Percentiles rank a stretch among this genome's conserved stretches.
Evolutionary conservation across 2,888 invertebrate genomes (phyloP).

Genomic region (Opisthograptis luteolata): DNA sequence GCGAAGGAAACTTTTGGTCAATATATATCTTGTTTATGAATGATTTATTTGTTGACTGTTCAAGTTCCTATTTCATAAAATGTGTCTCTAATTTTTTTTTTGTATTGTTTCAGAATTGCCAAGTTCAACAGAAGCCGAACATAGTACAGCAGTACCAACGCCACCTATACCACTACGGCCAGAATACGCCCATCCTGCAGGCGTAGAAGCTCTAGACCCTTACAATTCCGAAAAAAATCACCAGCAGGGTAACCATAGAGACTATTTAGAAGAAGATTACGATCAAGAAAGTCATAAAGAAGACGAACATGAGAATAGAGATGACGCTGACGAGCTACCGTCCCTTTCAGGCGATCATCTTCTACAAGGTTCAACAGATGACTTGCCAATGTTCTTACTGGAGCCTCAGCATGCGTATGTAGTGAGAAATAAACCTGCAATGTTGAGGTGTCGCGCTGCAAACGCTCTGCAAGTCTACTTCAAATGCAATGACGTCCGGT

Average conservation of each 20-base stretch:
- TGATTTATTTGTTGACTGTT: too few relatives aligned
- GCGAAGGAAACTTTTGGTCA: slow-evolving; percentile 17
- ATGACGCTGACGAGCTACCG: slow-evolving; percentile 78
- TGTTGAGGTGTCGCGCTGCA: slow-evolving; percentile 94
- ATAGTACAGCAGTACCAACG: slow-evolving; percentile 60
- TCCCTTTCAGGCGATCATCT: slow-evolving; percentile 78
- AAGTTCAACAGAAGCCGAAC: slow-evolving; percentile 68
- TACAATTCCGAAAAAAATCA: slow-evolving; percentile 76
- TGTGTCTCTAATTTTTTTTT: slow-evolving; percentile 8
- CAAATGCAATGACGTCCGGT: slow-evolving; percentile 93
- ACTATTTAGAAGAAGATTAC: slow-evolving; percentile 79
- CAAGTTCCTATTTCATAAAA: too few relatives aligned
- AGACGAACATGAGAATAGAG: slow-evolving; percentile 76
- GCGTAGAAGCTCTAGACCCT: slow-evolving; percentile 77
- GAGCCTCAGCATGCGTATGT: slow-evolving; percentile 96
- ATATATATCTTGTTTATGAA: background rate
- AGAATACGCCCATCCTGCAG: slow-evolving; percentile 78
- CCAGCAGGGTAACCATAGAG: slow-evolving; percentile 66
- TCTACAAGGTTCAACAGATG: slow-evolving; percentile 85
- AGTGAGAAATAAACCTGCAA: slow-evolving; percentile 95
- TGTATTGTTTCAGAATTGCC: slow-evolving; percentile 68
- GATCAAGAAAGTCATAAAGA: slow-evolving; percentile 76
- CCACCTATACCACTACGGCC: slow-evolving; percentile 72
- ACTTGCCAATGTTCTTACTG: slow-evolving; percentile 92
- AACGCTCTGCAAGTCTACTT: slow-evolving; percentile 95